Percentiles rank a stretch among this genome's conserved stretches.
phyloP scores from a whole-genome alignment of 2,113 vertebrate genomes.

The Neodontobutis hainanensis region DNA sequence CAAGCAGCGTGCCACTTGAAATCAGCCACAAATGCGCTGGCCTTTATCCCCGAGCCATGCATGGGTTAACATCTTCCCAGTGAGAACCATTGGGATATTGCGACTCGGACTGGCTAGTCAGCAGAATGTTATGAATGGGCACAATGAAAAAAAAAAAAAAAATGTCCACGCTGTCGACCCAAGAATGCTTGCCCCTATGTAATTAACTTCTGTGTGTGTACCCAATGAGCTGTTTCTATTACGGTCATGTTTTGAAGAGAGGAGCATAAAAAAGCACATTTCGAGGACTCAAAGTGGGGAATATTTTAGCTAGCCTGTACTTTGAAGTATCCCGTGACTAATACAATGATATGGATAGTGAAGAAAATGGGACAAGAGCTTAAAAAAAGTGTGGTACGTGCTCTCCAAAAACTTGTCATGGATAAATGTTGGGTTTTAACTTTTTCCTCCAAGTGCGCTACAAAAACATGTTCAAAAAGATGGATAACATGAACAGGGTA shows the following conservation, averaged over 20 bases:
- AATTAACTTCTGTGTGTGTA: conserved; percentile 76
- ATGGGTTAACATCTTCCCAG: conserved; percentile 73
- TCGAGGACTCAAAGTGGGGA: conserved; percentile 55
- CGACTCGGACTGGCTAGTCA: conserved; percentile 72
- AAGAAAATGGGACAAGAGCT: conserved; percentile 59
- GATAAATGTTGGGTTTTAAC: conserved; percentile 33
- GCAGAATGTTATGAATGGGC: conserved; percentile 80
- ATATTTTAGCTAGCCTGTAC: conserved; percentile 48
- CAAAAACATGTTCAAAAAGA: conserved; percentile 20
- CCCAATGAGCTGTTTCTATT: conserved; percentile 73
- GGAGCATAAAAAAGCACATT: conserved; percentile 37
- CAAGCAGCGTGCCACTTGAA: conserved; percentile 29
- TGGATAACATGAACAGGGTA: conserved; percentile 41
- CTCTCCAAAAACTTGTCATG: conserved; percentile 39
- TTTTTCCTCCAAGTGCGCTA: conserved; percentile 7
- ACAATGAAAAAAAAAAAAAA: conserved; percentile 60
- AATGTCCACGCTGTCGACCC: conserved; percentile 67
- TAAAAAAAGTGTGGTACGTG: conserved; percentile 40
- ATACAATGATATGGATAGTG: conserved; percentile 58
- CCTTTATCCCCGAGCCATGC: conserved; percentile 48
- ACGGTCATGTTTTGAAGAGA: conserved; percentile 61
- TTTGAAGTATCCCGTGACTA: conserved; percentile 72
- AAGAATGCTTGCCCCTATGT: conserved; percentile 78
- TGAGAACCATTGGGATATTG: conserved; percentile 66
- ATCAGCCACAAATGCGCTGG: conserved; percentile 6